Base-by-base conservation (phyloP, 2,113 vertebrate genomes). In the Apteryx mantelli region DNA sequence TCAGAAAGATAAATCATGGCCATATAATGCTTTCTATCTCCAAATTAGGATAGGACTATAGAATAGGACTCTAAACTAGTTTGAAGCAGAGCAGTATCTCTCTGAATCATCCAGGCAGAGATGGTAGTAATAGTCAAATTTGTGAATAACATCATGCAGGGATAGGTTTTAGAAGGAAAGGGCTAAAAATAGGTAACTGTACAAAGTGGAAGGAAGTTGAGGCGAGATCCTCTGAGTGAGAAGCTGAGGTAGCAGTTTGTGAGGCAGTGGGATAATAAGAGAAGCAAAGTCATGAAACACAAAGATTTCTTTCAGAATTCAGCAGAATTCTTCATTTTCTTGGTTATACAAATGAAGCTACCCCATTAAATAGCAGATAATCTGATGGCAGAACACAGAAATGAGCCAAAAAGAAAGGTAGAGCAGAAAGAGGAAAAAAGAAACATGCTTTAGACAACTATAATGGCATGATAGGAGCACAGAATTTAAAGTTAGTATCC, bases 271-370 rank as follows among this genome's bases (percentile, higher is more conserved):
- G 63, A 79, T 93, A 95, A 88, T 86, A 91, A 87, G 44, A 83
- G 74, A 91, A 86, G 91, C 48, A 73, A 94, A 93, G 71, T 90
- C 52, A 91, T 4, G 53, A 64, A 88, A 82, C 80, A 92, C 92
- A 96, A 96, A 93, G 85, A 68, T 88, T 92, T 92, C 90, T 91
- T 90, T 90, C 79, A 94, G 79, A 77, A 93, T 86, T 86, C 85
- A 91, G 96, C 5, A 91, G 80, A 81, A 84, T 79, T 93, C 91
- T 89, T 94, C 77, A 82, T 91, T 95, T 96, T 97, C 64, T 83
- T 91, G 70, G 83, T 93, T 91, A 94, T 40, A 96, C 77, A 92
- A 94, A 96, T 93, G 77, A 92, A 86, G 82, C 70, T 91, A 7
- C 21, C 24, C 36, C 36, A 65, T 40, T n/a, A 65, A 25, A 38